A percentile compares a stretch with the other conserved stretches of the same genome.
phyloP scores from a whole-genome alignment of 2,797 vertebrate genomes.

The Rachycentron canadum region DNA sequence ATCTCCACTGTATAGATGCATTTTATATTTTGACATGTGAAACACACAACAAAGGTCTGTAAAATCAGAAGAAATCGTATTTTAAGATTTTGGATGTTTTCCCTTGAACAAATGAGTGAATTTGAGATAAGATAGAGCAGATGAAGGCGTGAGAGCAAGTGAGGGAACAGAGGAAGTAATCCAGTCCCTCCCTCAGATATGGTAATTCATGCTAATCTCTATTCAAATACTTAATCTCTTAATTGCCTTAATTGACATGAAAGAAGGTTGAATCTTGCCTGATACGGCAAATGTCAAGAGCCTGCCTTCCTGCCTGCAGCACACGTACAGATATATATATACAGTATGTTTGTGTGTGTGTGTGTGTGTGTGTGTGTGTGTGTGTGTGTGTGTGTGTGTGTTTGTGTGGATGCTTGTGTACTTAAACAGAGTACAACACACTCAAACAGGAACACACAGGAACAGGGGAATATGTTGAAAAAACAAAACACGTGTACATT shows the following conservation, averaged over 20 bases:
- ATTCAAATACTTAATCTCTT: conserved; percentile 79
- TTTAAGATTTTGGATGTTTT: conserved; percentile 7
- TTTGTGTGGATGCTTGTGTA: not conserved
- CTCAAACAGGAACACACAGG: not conserved
- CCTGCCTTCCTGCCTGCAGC: conserved; percentile 25
- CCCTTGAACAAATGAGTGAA: conserved; percentile 7
- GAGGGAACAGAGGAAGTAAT: conserved; percentile 54
- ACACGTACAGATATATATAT: not conserved
- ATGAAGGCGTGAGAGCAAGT: conserved; percentile 14
- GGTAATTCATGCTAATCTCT: conserved; percentile 79
- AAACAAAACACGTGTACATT: conserved; percentile 5
- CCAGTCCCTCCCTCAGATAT: conserved; percentile 64
- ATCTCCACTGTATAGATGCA: not conserved
- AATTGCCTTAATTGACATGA: conserved; percentile 83
- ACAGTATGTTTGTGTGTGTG: too few species aligned
- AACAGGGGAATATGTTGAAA: not conserved
- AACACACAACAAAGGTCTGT: not conserved
- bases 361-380: too few species aligned
- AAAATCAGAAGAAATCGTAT: conserved; percentile 15
- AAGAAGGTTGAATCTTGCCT: conserved; percentile 61
- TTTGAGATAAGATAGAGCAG: conserved; percentile 25
- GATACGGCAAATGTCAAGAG: conserved; percentile 67
- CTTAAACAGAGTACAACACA: not conserved
- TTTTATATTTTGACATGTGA: conserved; percentile 7
- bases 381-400: too few species aligned